Conservation (phyloP, 2,797 vertebrate species). For the Paratrypauchen microcephalus region DNA sequence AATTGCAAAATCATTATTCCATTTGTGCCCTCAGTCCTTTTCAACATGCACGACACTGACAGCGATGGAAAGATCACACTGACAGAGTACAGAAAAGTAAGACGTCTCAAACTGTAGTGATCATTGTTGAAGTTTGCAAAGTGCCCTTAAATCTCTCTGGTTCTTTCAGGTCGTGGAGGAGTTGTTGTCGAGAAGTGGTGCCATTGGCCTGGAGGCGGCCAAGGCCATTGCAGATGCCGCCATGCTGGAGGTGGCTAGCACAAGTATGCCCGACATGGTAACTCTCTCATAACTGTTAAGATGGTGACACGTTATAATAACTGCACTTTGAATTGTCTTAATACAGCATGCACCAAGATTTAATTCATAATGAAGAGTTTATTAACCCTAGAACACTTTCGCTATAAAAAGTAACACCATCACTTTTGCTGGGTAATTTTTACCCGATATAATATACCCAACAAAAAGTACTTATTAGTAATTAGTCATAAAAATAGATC, state of each 20-base stretch:
- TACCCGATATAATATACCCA: too few species aligned
- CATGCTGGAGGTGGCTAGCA: conserved; percentile 95
- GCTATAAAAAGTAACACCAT: too few species aligned
- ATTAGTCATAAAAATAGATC: too few species aligned
- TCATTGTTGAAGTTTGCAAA: background rate
- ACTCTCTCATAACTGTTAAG: background rate
- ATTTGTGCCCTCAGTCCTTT: conserved; percentile 80
- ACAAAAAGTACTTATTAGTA: too few species aligned
- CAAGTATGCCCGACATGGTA: conserved; percentile 90
- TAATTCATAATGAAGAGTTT: too few species aligned
- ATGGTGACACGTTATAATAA: background rate
- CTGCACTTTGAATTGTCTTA: too few species aligned
- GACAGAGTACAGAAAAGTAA: conserved; percentile 88
- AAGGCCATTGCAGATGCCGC: conserved; percentile 89
- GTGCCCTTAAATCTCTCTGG: too few species aligned
- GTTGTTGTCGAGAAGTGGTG: conserved; percentile 85
- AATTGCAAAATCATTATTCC: background rate
- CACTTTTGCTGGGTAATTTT: too few species aligned
- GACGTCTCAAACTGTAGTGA: too few species aligned
- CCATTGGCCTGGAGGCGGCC: conserved; percentile 79
- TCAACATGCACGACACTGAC: conserved; percentile 97
- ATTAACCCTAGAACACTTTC: too few species aligned
- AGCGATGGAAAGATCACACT: conserved; percentile 89
- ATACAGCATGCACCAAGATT: too few species aligned
- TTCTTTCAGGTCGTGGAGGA: conserved; percentile 86